Base-by-base conservation (phyloP, 35 echinoderm and acorn worm species). In the Patiria miniata region DNA sequence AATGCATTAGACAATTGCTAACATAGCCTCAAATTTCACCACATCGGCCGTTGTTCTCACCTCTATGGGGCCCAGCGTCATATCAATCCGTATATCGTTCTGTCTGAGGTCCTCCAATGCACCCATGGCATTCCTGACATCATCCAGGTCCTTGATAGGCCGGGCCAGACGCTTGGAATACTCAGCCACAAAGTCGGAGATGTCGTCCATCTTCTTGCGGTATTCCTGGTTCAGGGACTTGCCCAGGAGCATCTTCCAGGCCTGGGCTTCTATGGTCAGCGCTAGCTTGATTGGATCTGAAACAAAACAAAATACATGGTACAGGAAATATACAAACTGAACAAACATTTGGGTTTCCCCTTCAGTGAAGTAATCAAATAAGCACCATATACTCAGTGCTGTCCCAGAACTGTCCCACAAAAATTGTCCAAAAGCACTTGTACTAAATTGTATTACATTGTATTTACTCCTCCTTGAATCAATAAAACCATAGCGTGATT, bases 41-140 rank as follows among this genome's bases (percentile, higher is more conserved):
- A 12, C 42, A 47, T 12, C 12, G 4, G 42, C 4, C 4, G 12
- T 47, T 47, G 42, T 6, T 23, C 57, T 26, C 82, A 94, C 96
- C 93, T 99, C 96, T 42, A 99, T 79, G 37, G 96, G 96, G 54
- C 93, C 96, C 17, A 99, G 83, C 21, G 93, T 99, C 96, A 99
- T 99, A 84, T 99, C 96, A 81, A 99, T 99, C 40, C 87, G 83
- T 51, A 99, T 99, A 9, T 99, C 92, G 76, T 99, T 79, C 36
- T 95, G 89, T 6, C 96, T 73, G 57, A 99, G 94, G 23, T 83
- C 84, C 47, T 94, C 93, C 32, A 99, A 81, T 39, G 96, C 96
- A 37, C 39, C 83, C 92, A 94, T 95, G 5, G 92, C 92, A 89
- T 92, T 86, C 39, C 96, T 84, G 36, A 99, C 96, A 81, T 99